A percentile compares a stretch with the other conserved stretches of the same genome.
These are phyloP conservation scores for Caenorhabditis plicata DNA, from an alignment of 2,888 invertebrate genomes.

Conservation along the genomic window DNA sequence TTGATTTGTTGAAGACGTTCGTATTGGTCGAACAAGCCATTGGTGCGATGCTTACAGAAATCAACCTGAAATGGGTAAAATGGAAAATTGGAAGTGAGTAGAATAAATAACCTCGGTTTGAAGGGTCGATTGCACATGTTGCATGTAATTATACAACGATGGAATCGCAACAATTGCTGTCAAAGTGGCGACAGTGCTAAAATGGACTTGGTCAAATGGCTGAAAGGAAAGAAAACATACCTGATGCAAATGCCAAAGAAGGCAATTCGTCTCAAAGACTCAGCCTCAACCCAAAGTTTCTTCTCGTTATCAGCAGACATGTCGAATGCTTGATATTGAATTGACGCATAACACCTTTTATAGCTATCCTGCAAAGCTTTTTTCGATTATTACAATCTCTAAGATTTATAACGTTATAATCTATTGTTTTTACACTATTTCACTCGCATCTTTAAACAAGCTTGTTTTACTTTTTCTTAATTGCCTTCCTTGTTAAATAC, in stretches of 20 bases:
- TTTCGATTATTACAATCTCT: too few relatives aligned
- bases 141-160: slow-evolving; percentile 64
- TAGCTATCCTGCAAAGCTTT: too few relatives aligned
- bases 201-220: too few relatives aligned
- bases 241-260: slow-evolving; percentile 56
- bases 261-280: slow-evolving; percentile 51
- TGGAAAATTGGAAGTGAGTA: too few relatives aligned
- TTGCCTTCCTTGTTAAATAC: too few relatives aligned
- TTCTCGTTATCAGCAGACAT: slow-evolving; percentile 47
- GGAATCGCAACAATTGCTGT: slow-evolving; percentile 62
- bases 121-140: slow-evolving; percentile 61
- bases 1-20: slow-evolving; percentile 49
- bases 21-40: slow-evolving; percentile 54
- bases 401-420: too few relatives aligned
- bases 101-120: slow-evolving; percentile 57
- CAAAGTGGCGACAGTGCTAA: slow-evolving; percentile 60
- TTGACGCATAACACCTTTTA: too few relatives aligned
- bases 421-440: too few relatives aligned
- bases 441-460: too few relatives aligned
- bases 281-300: slow-evolving; percentile 50
- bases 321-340: slow-evolving; percentile 32
- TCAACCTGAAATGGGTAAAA: slow-evolving; percentile 52
- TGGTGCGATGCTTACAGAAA: slow-evolving; percentile 57
- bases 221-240: too few relatives aligned
- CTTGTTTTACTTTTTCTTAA: too few relatives aligned